phyloP scores from a whole-genome alignment of 2,888 invertebrate species.

The Drosophila formosana region DNA sequence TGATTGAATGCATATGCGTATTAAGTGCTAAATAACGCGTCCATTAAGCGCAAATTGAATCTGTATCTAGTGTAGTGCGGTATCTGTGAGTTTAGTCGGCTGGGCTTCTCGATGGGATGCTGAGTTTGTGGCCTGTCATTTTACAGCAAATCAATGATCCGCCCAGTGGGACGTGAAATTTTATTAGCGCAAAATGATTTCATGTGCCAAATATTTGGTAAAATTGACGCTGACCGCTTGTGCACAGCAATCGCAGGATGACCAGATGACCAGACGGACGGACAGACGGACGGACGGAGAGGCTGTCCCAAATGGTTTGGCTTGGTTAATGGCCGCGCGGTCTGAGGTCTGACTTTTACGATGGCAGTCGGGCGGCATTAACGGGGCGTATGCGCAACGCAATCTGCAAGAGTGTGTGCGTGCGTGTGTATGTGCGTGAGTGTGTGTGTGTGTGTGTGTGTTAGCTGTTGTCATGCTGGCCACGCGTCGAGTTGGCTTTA shows the following conservation, averaged over 20 bases:
- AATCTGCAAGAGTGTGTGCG: conserved; percentile 19
- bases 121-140: conserved; percentile 51
- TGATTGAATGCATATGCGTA: conserved; percentile 37
- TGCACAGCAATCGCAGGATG: not conserved
- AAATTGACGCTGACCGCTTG: conserved; percentile 63
- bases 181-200: conserved; percentile 78
- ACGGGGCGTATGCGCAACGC: conserved; percentile 68
- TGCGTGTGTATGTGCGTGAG: not conserved
- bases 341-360: conserved; percentile 53
- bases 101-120: conserved; percentile 8
- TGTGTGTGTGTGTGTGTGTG: not conserved
- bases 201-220: conserved; percentile 77
- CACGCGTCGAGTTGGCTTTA: conserved; percentile 58
- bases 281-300: conserved; percentile 13
- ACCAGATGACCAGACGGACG: conserved; percentile 9
- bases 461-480: conserved; percentile 50
- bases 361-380: conserved; percentile 41
- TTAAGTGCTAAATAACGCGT: conserved; percentile 18
- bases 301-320: conserved; percentile 52
- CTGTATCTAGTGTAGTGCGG: not conserved
- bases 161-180: conserved; percentile 61
- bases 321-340: conserved; percentile 62
- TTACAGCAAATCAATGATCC: conserved; percentile 77
- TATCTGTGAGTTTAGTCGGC: not conserved
- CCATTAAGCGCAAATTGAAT: conserved; percentile 46